phyloP scores from a whole-genome alignment of 2,888 invertebrate species.

The Marronus borbonicus region DNA sequence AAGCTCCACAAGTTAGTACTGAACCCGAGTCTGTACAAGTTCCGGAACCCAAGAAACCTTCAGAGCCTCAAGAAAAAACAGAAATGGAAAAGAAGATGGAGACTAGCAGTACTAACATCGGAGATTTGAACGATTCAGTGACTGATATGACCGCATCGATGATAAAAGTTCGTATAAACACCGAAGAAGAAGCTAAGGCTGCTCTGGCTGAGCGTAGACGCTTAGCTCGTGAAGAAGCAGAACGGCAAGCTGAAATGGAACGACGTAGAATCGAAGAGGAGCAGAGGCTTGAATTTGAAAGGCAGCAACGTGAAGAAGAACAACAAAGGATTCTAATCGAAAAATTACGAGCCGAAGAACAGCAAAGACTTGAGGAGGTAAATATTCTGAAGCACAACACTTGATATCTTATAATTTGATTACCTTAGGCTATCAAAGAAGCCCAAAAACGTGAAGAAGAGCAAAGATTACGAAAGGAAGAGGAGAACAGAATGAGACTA shows the following conservation, averaged over 20 bases:
- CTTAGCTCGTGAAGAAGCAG: slow-evolving; percentile 92
- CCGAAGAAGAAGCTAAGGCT: slow-evolving; percentile 94
- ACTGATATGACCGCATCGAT: slow-evolving; percentile 75
- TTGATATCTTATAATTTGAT: slow-evolving; percentile 4
- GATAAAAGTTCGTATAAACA: slow-evolving; percentile 83
- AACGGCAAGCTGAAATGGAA: slow-evolving; percentile 90
- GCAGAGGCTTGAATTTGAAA: slow-evolving; percentile 81
- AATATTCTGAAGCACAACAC: slow-evolving; percentile 66
- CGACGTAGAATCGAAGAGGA: slow-evolving; percentile 82
- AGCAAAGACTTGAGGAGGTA: slow-evolving; percentile 88
- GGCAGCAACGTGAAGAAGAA: slow-evolving; percentile 85
- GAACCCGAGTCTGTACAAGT: slow-evolving; percentile 18
- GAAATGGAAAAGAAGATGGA: slow-evolving; percentile 48
- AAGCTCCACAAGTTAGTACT: not conserved
- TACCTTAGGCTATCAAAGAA: slow-evolving; percentile 75
- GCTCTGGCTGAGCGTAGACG: slow-evolving; percentile 92
- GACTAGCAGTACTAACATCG: slow-evolving; percentile 38
- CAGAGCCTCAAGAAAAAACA: slow-evolving; percentile 20
- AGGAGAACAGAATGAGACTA: slow-evolving; percentile 76
- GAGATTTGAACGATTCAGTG: slow-evolving; percentile 56
- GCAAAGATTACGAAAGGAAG: slow-evolving; percentile 80
- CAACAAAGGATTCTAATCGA: slow-evolving; percentile 84
- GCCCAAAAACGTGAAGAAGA: slow-evolving; percentile 85
- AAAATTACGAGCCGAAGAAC: slow-evolving; percentile 86
- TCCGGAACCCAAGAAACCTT: slow-evolving; percentile 22